phyloP scores from a whole-genome alignment of 92 coral and sea anemone genomes.

The Isaurus tuberculatus region DNA sequence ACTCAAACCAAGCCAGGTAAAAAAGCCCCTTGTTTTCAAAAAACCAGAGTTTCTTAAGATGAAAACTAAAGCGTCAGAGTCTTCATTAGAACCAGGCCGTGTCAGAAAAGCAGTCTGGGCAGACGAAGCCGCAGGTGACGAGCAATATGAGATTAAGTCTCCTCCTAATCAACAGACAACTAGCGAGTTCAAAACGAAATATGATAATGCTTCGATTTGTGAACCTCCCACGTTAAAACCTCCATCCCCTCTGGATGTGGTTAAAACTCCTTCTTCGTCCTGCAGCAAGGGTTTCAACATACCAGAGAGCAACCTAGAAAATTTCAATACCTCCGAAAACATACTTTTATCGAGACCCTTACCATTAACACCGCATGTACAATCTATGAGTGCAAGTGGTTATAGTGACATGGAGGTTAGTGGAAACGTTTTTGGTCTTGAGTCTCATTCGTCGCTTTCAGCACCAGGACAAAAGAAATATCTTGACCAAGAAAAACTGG shows the following conservation, averaged over 20 bases:
- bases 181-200: background rate
- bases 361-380: conserved; percentile 4
- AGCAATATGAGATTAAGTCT: conserved; percentile 36
- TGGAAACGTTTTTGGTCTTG: background rate
- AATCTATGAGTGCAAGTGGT: background rate
- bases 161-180: background rate
- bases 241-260: conserved; percentile 39
- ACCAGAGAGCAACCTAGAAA: background rate
- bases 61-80: conserved; percentile 10
- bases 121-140: conserved; percentile 21
- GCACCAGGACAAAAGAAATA: background rate
- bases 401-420: background rate
- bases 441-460: background rate
- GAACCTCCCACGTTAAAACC: conserved; percentile 65
- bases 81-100: background rate
- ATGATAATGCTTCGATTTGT: background rate
- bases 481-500: background rate
- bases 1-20: conserved; percentile 12
- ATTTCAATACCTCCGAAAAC: no score
- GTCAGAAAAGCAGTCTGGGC: conserved; percentile 44
- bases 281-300: background rate
- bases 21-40: conserved; percentile 56
- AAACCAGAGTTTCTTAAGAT: conserved; percentile 43
- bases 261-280: background rate
- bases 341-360: background rate